phyloP scores from a whole-genome alignment of 2,113 vertebrate species.

The Oncorhynchus kisutch region DNA sequence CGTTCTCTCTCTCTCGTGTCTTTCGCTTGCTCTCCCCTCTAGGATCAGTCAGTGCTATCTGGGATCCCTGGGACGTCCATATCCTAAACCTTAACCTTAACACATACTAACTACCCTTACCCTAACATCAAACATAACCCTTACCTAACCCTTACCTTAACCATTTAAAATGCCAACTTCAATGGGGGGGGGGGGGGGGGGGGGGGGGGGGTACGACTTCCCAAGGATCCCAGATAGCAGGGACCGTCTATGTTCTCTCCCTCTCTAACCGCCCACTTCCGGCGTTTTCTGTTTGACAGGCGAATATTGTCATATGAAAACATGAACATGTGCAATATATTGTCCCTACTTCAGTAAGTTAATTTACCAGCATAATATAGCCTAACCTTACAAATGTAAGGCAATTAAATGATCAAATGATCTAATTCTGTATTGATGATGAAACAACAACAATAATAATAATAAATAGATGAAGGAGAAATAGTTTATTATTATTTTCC shows the following conservation, averaged over 20 bases:
- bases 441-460: background rate
- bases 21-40: conserved; percentile 17
- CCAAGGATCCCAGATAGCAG: no score
- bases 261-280: conserved; percentile 70
- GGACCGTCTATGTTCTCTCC: background rate
- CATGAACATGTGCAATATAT: background rate
- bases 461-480: background rate
- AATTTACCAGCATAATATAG: no score
- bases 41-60: background rate
- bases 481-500: no score
- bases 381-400: background rate
- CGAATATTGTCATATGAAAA: background rate
- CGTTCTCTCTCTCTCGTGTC: conserved; percentile 2
- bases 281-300: conserved; percentile 40
- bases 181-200: no score
- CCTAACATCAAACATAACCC: no score
- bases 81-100: conserved; percentile 32
- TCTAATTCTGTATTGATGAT: no score
- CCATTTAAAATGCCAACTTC: no score
- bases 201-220: no score
- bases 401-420: no score
- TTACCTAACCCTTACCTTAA: no score
- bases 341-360: no score
- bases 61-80: background rate
- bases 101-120: background rate